Evolutionary conservation across 1,140 invertebrate species (phyloP).

Genomic region (Drosophila chauvacae): DNA sequence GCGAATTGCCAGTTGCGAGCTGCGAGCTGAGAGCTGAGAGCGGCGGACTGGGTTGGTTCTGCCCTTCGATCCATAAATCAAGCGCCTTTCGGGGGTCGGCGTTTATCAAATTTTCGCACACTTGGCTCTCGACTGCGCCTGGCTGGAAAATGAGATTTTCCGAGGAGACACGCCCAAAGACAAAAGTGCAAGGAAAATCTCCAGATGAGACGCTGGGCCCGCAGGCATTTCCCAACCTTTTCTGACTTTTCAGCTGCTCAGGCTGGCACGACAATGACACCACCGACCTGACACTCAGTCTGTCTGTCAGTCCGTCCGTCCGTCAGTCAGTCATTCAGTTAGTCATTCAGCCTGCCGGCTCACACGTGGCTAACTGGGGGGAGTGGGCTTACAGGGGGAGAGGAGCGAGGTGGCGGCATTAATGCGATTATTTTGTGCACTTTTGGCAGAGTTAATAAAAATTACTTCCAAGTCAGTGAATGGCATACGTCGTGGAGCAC

Average conservation of each 20-base stretch:
- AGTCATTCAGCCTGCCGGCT: slow-evolving; percentile 57
- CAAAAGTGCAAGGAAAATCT: slow-evolving; percentile 66
- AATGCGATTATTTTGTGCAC: slow-evolving; percentile 83
- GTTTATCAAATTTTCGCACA: slow-evolving; percentile 83
- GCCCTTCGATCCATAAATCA: slow-evolving; percentile 71
- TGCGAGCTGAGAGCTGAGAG: slow-evolving; percentile 5
- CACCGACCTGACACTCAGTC: slow-evolving; percentile 53
- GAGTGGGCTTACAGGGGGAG: not conserved
- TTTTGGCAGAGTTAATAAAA: slow-evolving; percentile 80
- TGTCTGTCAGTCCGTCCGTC: slow-evolving; percentile 20
- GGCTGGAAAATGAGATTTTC: slow-evolving; percentile 76
- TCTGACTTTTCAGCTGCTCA: not conserved
- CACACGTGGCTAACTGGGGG: slow-evolving; percentile 65
- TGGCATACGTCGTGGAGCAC: slow-evolving; percentile 67
- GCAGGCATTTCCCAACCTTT: slow-evolving; percentile 71
- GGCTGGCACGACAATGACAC: slow-evolving; percentile 73
- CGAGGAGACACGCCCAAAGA: slow-evolving; percentile 66
- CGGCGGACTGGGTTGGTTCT: slow-evolving; percentile 15
- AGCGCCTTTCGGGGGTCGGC: slow-evolving; percentile 54
- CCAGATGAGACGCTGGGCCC: slow-evolving; percentile 38
- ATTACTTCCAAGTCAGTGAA: slow-evolving; percentile 83
- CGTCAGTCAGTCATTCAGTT: slow-evolving; percentile 38
- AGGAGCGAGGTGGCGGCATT: slow-evolving; percentile 37
- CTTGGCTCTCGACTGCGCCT: slow-evolving; percentile 62
- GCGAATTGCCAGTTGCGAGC: slow-evolving; percentile 7